Conservation (phyloP, 2,888 invertebrate species). For the Himalopsyche japonica region DNA sequence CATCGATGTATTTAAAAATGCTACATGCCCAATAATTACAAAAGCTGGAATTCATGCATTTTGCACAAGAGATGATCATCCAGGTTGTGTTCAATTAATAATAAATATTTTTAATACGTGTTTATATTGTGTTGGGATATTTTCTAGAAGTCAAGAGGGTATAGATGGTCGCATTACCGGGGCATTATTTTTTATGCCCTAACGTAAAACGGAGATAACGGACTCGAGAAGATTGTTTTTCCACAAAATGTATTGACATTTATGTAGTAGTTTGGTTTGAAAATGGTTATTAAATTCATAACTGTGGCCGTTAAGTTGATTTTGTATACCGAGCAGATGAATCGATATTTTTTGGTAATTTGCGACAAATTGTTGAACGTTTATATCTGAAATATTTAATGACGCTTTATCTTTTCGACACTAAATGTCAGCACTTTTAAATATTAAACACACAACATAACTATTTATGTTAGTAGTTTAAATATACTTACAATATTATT, state of each 20-base stretch:
- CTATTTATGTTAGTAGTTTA: no score
- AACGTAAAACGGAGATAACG: neutral
- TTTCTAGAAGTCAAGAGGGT: neutral
- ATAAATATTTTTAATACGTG: neutral
- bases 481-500: no score
- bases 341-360: neutral
- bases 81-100: neutral
- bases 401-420: neutral
- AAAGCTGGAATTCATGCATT: no score
- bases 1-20: no score
- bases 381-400: neutral
- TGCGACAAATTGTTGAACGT: neutral
- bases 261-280: neutral
- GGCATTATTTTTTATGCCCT: neutral
- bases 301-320: neutral
- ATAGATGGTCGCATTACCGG: neutral
- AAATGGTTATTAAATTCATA: neutral
- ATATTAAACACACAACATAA: no score
- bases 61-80: no score
- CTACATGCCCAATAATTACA: no score
- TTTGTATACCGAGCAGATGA: neutral
- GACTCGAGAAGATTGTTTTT: neutral
- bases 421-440: neutral
- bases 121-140: neutral
- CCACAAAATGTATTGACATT: neutral